Conservation (phyloP, 2,797 vertebrate species). For the Pangasius macronema region DNA sequence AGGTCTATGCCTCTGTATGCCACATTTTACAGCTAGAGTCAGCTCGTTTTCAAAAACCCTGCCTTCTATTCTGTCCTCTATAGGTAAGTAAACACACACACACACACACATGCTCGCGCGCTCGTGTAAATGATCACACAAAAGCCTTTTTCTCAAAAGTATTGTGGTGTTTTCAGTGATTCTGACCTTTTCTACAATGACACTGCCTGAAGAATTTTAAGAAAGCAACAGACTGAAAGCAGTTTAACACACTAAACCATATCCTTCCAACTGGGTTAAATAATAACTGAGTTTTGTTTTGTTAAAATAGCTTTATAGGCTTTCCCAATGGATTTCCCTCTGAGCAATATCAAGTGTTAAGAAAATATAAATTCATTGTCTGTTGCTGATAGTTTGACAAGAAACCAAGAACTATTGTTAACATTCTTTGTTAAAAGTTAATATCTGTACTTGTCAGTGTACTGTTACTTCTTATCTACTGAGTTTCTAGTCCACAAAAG, state of each 20-base stretch:
- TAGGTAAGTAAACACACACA: not conserved
- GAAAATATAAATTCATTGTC: conserved; percentile 4
- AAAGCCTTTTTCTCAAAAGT: not conserved
- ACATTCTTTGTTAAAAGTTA: not conserved
- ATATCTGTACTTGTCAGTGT: not conserved
- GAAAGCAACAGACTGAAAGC: not conserved
- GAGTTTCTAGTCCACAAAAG: not conserved
- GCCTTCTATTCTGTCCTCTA: not conserved
- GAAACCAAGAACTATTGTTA: not conserved
- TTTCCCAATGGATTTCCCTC: not conserved
- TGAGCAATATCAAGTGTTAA: conserved; percentile 4
- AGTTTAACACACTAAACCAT: conserved; percentile 1
- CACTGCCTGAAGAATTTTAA: not conserved
- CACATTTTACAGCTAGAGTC: not conserved
- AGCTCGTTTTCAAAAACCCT: not conserved
- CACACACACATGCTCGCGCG: not conserved
- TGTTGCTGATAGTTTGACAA: not conserved
- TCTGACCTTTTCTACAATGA: conserved; percentile 3
- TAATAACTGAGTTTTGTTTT: not conserved
- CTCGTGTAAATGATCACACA: conserved; percentile 15
- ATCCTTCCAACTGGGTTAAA: conserved; percentile 6
- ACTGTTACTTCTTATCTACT: not conserved
- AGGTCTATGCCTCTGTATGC: not conserved
- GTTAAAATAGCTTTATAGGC: not conserved
- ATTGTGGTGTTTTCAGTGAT: not conserved